Conservation (phyloP, 2,113 vertebrate genomes). For the Triplophysa siluroides region DNA sequence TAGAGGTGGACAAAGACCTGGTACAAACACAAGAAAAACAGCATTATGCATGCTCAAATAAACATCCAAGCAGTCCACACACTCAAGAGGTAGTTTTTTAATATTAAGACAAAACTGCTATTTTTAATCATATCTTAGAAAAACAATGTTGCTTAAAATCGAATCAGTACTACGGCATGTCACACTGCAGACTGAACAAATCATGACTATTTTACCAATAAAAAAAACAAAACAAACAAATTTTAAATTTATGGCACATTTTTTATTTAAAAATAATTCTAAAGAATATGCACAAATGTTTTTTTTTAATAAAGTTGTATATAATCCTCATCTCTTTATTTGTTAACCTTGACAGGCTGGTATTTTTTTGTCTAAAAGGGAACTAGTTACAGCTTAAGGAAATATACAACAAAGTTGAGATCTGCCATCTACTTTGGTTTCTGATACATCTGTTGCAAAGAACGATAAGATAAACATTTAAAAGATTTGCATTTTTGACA, state of each 20-base stretch:
- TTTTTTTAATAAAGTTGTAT: neutral
- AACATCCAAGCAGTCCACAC: conserved; percentile 8
- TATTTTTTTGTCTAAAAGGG: neutral
- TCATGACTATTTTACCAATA: too few relatives aligned
- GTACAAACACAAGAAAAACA: conserved; percentile 1
- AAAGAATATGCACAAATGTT: too few relatives aligned
- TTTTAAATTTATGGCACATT: too few relatives aligned
- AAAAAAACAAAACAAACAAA: too few relatives aligned
- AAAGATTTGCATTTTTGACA: neutral
- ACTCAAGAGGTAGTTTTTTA: neutral
- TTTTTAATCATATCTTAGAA: too few relatives aligned
- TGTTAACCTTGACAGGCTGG: neutral
- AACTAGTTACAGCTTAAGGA: neutral
- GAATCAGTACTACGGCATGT: too few relatives aligned
- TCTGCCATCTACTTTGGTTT: neutral
- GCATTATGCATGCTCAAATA: neutral
- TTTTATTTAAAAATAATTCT: too few relatives aligned
- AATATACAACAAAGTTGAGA: neutral
- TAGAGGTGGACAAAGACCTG: conserved; percentile 63
- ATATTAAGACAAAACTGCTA: too few relatives aligned
- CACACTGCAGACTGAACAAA: too few relatives aligned
- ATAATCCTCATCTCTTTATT: neutral
- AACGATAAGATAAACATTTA: neutral
- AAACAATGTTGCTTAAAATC: too few relatives aligned
- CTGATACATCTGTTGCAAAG: neutral